Conservation (phyloP, 2,113 vertebrate genomes). For the Datnioides undecimradiatus region DNA sequence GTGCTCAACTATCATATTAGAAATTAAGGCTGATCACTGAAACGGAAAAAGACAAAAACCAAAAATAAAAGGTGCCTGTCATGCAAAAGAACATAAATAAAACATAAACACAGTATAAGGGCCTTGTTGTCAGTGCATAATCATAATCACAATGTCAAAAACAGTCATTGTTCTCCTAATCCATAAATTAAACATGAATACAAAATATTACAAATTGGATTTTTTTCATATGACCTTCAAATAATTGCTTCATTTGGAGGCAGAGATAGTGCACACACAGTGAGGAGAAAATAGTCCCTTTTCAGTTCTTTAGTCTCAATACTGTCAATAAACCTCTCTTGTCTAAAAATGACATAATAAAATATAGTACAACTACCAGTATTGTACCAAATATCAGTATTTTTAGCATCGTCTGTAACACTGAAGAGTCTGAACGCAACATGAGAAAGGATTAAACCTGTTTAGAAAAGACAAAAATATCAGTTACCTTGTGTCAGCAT, state of each 20-base stretch:
- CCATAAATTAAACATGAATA: constrained; percentile 74
- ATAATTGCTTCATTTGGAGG: constrained; percentile 74
- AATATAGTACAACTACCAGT: constrained; percentile 67
- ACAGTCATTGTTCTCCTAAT: constrained; percentile 68
- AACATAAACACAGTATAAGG: constrained; percentile 81
- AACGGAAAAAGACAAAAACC: constrained; percentile 66
- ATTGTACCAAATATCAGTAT: constrained; percentile 65
- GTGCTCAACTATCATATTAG: constrained; percentile 82
- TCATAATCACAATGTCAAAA: constrained; percentile 75
- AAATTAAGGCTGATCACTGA: constrained; percentile 86
- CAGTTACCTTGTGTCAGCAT: constrained; percentile 57
- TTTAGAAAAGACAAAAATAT: constrained; percentile 62
- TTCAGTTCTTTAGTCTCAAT: constrained; percentile 50
- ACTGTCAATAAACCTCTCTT: constrained; percentile 61
- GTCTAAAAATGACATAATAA: constrained; percentile 64
- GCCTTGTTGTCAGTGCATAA: constrained; percentile 82
- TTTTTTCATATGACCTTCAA: constrained; percentile 59
- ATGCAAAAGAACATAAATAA: constrained; percentile 68
- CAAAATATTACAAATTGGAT: constrained; percentile 70
- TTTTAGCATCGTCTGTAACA: constrained; percentile 49
- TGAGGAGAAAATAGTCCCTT: constrained; percentile 72
- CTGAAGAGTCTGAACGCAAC: constrained; percentile 38
- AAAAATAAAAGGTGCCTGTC: constrained; percentile 60
- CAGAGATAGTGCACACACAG: constrained; percentile 79
- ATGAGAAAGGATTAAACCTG: constrained; percentile 29